Conservation (phyloP, 2,888 invertebrate species). For the Alviniconcha strummeri region DNA sequence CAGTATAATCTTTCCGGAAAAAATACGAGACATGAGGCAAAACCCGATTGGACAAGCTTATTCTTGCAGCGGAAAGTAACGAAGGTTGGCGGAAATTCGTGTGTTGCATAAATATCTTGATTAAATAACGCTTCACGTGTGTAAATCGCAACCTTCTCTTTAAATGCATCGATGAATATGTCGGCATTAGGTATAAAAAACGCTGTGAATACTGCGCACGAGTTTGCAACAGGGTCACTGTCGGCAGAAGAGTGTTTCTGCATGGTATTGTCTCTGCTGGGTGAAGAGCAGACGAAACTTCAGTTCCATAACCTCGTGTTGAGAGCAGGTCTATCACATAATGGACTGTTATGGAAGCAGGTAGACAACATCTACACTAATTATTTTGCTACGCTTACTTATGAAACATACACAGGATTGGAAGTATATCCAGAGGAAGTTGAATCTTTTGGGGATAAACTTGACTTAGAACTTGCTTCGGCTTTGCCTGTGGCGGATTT, state of each 20-base stretch:
- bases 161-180: constrained; percentile 9
- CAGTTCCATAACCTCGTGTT: constrained; percentile 41
- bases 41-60: neutral
- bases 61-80: constrained; percentile 7
- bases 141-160: too few species aligned
- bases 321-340: constrained; percentile 1
- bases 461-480: constrained; percentile 49
- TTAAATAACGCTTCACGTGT: too few species aligned
- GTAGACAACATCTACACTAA: constrained; percentile 40
- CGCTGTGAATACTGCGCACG: neutral
- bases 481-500: constrained; percentile 37
- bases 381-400: constrained; percentile 39
- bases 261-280: constrained; percentile 48
- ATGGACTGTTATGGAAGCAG: constrained; percentile 40
- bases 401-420: constrained; percentile 9
- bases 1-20: neutral
- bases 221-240: neutral
- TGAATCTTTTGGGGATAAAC: constrained; percentile 41
- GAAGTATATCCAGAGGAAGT: neutral
- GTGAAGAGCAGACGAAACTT: constrained; percentile 42
- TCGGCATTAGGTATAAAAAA: neutral
- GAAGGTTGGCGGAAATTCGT: constrained; percentile 10
- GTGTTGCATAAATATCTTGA: too few species aligned
- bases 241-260: constrained; percentile 53
- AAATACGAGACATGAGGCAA: constrained; percentile 8